Evolutionary conservation across 2,113 vertebrate species (phyloP).

Genomic region (Cryptomyrus ogoouensis): DNA sequence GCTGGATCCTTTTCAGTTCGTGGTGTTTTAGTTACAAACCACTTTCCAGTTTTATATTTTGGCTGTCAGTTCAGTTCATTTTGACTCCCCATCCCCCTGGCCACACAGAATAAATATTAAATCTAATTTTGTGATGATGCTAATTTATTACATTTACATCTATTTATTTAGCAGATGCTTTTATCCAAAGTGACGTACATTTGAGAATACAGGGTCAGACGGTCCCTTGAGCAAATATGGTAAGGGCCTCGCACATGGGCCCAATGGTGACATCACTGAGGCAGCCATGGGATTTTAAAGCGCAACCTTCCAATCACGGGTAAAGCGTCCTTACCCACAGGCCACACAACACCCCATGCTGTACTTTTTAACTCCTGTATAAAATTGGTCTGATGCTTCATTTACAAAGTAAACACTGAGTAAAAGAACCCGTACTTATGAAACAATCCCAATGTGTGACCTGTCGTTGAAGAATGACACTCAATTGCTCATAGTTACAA

Average conservation of each 20-base stretch:
- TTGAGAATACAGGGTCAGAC: neutral
- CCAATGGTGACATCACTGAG: neutral
- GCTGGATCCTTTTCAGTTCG: neutral
- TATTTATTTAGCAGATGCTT: neutral
- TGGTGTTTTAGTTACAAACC: neutral
- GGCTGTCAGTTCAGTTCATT: neutral
- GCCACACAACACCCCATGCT: neutral
- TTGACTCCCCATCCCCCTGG: neutral
- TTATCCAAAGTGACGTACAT: neutral
- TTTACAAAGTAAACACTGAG: neutral
- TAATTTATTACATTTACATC: conserved; percentile 1
- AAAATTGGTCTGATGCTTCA: neutral
- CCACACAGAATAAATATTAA: neutral
- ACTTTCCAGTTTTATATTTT: neutral
- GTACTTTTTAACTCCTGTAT: neutral
- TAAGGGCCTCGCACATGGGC: neutral
- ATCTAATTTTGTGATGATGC: neutral
- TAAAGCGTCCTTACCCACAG: neutral
- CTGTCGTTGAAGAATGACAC: neutral
- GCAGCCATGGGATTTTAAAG: neutral
- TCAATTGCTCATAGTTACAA: neutral
- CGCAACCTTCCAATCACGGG: neutral
- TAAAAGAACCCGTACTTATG: neutral
- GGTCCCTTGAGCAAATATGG: neutral
- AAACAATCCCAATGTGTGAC: neutral